These are phyloP conservation scores for Cichladusa arquata DNA, from an alignment of 2,113 vertebrate species.

Conservation along the genomic window DNA sequence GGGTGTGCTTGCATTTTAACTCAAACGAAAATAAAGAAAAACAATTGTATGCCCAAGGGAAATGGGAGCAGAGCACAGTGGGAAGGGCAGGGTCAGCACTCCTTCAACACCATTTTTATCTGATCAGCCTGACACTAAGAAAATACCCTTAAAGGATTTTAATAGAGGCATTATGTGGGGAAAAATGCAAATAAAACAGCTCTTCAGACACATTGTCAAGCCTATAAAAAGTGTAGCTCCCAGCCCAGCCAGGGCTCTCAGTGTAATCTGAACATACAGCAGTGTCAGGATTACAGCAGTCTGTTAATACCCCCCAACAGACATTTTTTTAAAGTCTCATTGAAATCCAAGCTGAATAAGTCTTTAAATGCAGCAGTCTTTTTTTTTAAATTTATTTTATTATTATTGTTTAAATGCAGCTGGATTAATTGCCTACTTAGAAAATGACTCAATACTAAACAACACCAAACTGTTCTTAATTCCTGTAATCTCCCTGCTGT, in stretches of 20 bases:
- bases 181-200: neutral
- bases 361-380: neutral
- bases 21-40: neutral
- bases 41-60: neutral
- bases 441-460: slow-evolving; percentile 56
- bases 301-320: neutral
- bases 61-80: fast-evolving
- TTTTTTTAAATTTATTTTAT: neutral
- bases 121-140: neutral
- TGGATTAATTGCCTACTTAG: slow-evolving; percentile 57
- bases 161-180: neutral
- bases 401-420: neutral
- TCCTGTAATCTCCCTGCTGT: slow-evolving; percentile 28
- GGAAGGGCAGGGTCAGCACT: neutral
- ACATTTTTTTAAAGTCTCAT: neutral
- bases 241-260: neutral
- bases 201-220: neutral
- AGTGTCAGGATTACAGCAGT: neutral
- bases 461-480: slow-evolving; percentile 48
- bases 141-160: neutral
- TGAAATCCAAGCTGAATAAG: neutral
- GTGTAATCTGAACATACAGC: neutral
- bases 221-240: neutral
- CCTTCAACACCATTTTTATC: neutral
- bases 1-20: neutral